phyloP scores from a whole-genome alignment of 2,113 vertebrate species.

The Vombatus ursinus region DNA sequence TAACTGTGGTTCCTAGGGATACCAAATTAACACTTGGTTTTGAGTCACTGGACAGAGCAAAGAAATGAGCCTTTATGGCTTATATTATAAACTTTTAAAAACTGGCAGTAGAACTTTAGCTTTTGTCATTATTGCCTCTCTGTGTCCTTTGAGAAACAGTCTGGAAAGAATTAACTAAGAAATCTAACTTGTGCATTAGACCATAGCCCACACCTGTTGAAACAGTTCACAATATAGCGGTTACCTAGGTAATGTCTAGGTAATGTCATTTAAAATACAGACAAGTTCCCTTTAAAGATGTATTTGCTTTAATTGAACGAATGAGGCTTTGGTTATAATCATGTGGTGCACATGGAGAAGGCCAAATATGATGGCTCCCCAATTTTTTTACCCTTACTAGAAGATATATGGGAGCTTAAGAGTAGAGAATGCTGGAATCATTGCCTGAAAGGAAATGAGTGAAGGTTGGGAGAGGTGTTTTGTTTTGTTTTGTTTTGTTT shows the following conservation, averaged over 20 bases:
- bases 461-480: background rate
- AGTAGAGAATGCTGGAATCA: background rate
- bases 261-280: background rate
- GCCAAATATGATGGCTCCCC: background rate
- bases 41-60: constrained; percentile 14
- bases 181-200: background rate
- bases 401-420: background rate
- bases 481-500: constrained; percentile 2
- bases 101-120: constrained; percentile 6
- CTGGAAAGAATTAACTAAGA: constrained; percentile 1
- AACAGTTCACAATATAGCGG: background rate
- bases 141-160: constrained; percentile 49
- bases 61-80: constrained; percentile 7
- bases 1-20: constrained; percentile 18
- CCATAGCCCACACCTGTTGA: background rate
- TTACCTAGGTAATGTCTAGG: background rate
- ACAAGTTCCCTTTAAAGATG: background rate
- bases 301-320: background rate
- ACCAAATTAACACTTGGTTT: constrained; percentile 9
- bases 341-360: background rate
- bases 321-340: background rate
- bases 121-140: background rate
- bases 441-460: constrained; percentile 12
- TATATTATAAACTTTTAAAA: constrained; percentile 20
- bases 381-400: background rate